These are phyloP conservation scores for Microtus pennsylvanicus DNA, from an alignment of 2,113 vertebrate species.

Conservation along the genomic window DNA sequence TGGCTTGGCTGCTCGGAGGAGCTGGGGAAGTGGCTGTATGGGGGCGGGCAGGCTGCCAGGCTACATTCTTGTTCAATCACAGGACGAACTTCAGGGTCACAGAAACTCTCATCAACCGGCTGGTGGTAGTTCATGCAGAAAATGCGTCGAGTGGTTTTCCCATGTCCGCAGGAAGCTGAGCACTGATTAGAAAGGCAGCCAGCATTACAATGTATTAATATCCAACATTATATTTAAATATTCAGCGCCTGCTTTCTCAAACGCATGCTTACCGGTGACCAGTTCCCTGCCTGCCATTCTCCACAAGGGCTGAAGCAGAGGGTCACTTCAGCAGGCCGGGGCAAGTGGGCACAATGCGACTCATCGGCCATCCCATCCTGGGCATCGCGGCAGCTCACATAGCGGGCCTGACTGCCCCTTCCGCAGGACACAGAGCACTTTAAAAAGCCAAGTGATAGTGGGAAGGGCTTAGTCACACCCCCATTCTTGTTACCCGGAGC, in stretches of 20 bases:
- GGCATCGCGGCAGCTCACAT: conserved; percentile 95
- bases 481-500: neutral
- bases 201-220: conserved; percentile 51
- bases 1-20: conserved; percentile 85
- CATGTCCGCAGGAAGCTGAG: conserved; percentile 92
- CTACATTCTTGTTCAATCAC: conserved; percentile 90
- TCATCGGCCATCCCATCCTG: conserved; percentile 92
- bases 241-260: neutral
- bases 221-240: neutral
- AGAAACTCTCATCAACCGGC: conserved; percentile 91
- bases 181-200: conserved; percentile 90
- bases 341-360: conserved; percentile 90
- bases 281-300: conserved; percentile 94
- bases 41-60: conserved; percentile 87
- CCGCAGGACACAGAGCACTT: conserved; percentile 97
- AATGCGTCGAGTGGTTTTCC: conserved; percentile 91
- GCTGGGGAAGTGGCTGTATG: conserved; percentile 86
- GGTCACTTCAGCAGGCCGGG: conserved; percentile 91
- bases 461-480: neutral
- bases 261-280: conserved; percentile 93
- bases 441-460: conserved; percentile 57
- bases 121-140: conserved; percentile 93
- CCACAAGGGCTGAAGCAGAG: conserved; percentile 95
- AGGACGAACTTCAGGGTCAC: conserved; percentile 90
- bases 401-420: conserved; percentile 92